Base-by-base conservation (phyloP, 2,113 vertebrate genomes). In the Oncorhynchus masou region DNA sequence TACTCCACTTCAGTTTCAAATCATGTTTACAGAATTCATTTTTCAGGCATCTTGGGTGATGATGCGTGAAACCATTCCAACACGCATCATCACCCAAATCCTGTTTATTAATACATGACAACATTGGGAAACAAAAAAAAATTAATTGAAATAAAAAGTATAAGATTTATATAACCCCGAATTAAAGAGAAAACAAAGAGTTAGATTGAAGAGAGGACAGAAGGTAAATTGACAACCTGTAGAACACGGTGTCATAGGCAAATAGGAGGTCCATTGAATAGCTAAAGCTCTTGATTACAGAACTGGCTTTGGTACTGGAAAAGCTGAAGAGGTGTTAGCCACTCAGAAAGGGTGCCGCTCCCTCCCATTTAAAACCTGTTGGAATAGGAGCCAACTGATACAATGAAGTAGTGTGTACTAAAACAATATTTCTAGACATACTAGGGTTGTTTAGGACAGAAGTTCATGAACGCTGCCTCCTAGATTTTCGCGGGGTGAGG, bases 241-340 rank as follows among this genome's bases (percentile, higher is more conserved):
- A n/a, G 60, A 62, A 22, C 5, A 62, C 15, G 27, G 64, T n/a
- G 13, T 82, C 70, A 48, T 70, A 81, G 60, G 71, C 67, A 15
- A 76, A 39, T n/a, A 66, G 73, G 75, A 77, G 77, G 75, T 75
- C 62, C 9, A 27, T 29, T 68, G 24, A 31, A 68, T 27, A 68
- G 73, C 62, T 31, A 27, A 73, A 25, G 51, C 66, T 25, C 45
- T 22, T 29, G 72, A 25, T 31, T 22, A 69, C 34, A 8, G 1
- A 15, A 59, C 27, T 4, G 19, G 64, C 83, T 73, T 80, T 74
- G 64, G 66, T 76, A 76, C 69, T 8, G n/a, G 39, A 27, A 16
- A 15, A 39, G 25, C 6, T 13, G 59, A 22, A 59, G 13, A 66
- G 45, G 15, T 25, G 25, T 9, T 13, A 13, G 24, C 9, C 75